Base-by-base conservation (phyloP, 2,888 invertebrate genomes). In the Ichneumoninae sp. region DNA sequence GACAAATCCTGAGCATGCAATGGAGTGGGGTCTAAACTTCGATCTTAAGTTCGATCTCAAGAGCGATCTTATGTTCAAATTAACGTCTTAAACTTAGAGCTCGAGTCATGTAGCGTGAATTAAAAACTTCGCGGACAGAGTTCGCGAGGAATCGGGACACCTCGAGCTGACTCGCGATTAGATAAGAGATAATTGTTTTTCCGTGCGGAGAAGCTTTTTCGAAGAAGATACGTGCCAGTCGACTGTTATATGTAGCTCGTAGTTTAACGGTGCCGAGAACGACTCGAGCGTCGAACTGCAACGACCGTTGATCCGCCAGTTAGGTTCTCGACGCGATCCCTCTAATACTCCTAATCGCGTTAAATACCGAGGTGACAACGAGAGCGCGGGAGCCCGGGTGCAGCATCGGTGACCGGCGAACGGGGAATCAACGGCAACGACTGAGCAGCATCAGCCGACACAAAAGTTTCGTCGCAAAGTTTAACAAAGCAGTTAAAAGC, bases 261-360 rank as follows among this genome's bases (percentile, higher is more conserved):
- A 66, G 54, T 71, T 79, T 70, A 30, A 13, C 19, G 4, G 36
- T 7, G 50, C 13, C n/a, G 57, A 44, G 40, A 75, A 62, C 44
- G 40, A 44, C 13, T 47, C 33, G 69, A 54, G 79, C 65, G 52
- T 65, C 65, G 68, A 57, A 60, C 54, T 72, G 72, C 66, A 47
- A 74, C 47, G 74, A 69, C 8, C 52, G 52, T 66, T 54, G 66
- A 75, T n/a, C 60, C 62, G 62, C 69, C 22, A 71, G 79, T 79
- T 62, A 47, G 71, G 65, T 50, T 62, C 50, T 75, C 36, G 50
- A 13, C 33, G 50, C 66, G 66, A 57, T 57, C 57, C 26, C 47
- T 72, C 72, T 57, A 40, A 72, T 19, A n/a, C 52, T 79, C 60
- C 74, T 83, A 69, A 79, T 80, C 70, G 33, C 74, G 75, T 79